These are phyloP conservation scores for Liolophura sinensis DNA, from an alignment of 1,140 invertebrate genomes.

Conservation along the genomic window DNA sequence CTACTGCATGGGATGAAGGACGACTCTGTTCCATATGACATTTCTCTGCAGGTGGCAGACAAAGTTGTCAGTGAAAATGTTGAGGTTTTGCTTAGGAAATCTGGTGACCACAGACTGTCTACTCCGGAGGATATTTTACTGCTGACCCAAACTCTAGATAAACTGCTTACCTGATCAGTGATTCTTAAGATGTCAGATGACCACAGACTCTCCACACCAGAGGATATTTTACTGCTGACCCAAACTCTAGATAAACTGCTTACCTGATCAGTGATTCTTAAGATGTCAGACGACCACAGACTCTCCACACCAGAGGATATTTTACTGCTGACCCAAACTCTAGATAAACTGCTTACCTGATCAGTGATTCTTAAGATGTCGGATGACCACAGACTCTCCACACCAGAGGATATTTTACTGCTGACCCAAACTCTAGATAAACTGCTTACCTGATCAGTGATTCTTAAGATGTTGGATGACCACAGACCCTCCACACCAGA, in stretches of 20 bases:
- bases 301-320: conserved; percentile 9
- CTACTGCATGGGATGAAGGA: conserved; percentile 14
- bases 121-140: conserved; percentile 8
- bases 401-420: conserved; percentile 9
- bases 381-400: conserved; percentile 8
- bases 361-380: conserved; percentile 6
- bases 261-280: background rate
- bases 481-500: conserved; percentile 7
- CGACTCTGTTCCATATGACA: conserved; percentile 8
- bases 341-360: conserved; percentile 5
- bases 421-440: conserved; percentile 10
- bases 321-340: conserved; percentile 7
- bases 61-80: conserved; percentile 2
- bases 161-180: background rate
- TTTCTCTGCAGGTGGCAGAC: conserved; percentile 7
- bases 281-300: conserved; percentile 5
- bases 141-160: conserved; percentile 9
- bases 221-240: conserved; percentile 10
- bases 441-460: background rate
- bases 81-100: conserved; percentile 7
- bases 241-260: conserved; percentile 9
- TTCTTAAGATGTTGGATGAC: conserved; percentile 6
- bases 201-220: conserved; percentile 7
- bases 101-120: conserved; percentile 8
- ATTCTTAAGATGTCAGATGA: conserved; percentile 6